Conservation (phyloP, 2,888 invertebrate species). For the Papilio protenor region DNA sequence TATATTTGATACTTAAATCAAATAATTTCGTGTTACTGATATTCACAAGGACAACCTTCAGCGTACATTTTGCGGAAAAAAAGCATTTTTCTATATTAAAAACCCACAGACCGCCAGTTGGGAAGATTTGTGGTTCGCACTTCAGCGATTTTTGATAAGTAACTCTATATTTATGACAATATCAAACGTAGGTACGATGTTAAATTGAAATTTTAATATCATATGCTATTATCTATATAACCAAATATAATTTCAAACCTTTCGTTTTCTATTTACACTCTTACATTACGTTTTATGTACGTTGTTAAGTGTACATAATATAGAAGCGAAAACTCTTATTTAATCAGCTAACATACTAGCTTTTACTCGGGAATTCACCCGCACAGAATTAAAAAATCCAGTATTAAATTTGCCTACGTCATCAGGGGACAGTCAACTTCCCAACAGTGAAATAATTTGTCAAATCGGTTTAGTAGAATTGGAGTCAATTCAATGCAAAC, state of each 20-base stretch:
- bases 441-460: too few species aligned
- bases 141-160: conserved; percentile 22
- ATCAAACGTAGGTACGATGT: not conserved
- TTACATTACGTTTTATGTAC: too few species aligned
- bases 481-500: too few species aligned
- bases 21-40: not conserved
- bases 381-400: too few species aligned
- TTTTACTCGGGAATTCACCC: too few species aligned
- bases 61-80: conserved; percentile 9
- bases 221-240: not conserved
- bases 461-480: too few species aligned
- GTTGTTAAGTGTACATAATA: too few species aligned
- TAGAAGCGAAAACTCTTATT: too few species aligned
- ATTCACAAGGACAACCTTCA: not conserved
- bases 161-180: conserved; percentile 6
- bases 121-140: conserved; percentile 26
- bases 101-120: conserved; percentile 14
- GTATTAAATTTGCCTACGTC: too few species aligned
- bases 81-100: conserved; percentile 26
- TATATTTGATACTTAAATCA: not conserved
- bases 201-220: not conserved
- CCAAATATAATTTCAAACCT: not conserved
- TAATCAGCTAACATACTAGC: too few species aligned
- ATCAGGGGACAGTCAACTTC: too few species aligned
- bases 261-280: too few species aligned